A percentile compares a stretch with the other conserved stretches of the same genome.
Evolutionary conservation across 2,797 vertebrate genomes (phyloP).

Genomic region (Lacerta viridis): DNA sequence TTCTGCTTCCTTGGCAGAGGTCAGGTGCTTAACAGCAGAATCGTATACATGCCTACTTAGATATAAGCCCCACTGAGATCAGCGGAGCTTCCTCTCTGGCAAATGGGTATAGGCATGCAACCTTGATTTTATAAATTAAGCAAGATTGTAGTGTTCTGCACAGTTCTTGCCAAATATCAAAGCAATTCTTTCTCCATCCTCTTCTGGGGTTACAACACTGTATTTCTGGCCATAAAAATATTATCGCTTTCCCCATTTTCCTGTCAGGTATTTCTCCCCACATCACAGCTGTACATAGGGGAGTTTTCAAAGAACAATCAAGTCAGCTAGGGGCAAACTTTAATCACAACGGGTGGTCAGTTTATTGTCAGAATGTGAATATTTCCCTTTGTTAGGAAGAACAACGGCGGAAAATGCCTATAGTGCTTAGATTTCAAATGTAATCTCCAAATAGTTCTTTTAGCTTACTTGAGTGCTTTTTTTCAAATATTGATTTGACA

Average conservation of each 20-base stretch:
- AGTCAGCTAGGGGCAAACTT: constrained; percentile 15
- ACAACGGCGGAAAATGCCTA: constrained; percentile 45
- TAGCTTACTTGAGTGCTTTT: constrained; percentile 25
- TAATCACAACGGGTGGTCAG: neutral
- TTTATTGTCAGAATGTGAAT: constrained; percentile 20
- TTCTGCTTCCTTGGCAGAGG: neutral
- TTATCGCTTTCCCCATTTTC: neutral
- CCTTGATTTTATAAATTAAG: neutral
- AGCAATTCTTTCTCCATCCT: neutral
- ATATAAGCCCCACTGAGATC: no score
- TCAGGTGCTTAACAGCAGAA: neutral
- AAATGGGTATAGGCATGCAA: no score
- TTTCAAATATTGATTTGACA: constrained; percentile 31
- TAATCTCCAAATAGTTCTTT: constrained; percentile 20
- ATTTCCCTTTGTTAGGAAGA: constrained; percentile 19
- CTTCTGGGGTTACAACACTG: neutral
- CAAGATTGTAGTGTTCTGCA: neutral
- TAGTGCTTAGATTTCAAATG: constrained; percentile 35
- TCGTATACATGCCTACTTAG: no score
- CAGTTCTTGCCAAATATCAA: neutral
- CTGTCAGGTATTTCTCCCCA: neutral
- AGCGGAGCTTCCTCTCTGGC: no score
- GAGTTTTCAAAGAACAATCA: constrained; percentile 31
- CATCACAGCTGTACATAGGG: neutral
- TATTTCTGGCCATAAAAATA: neutral